Evolutionary conservation across 2,797 vertebrate genomes (phyloP).

Genomic region (Buphagus erythrorhynchus): DNA sequence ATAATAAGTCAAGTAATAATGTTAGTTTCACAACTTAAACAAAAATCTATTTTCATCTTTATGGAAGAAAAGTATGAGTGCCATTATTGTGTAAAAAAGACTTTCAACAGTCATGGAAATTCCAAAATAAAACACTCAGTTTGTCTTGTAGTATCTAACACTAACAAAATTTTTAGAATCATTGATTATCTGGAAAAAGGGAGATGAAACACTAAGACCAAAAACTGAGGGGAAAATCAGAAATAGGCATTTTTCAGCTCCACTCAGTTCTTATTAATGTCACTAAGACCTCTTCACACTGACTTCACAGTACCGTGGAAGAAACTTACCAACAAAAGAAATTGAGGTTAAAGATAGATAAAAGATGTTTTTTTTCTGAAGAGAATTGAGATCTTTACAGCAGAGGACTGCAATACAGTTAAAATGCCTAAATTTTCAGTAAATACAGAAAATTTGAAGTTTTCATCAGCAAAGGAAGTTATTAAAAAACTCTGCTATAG

Average conservation of each 20-base stretch:
- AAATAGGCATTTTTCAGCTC: not conserved
- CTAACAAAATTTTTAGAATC: not conserved
- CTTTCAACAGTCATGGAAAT: not conserved
- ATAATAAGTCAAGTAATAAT: not conserved
- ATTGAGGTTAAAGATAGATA: not conserved
- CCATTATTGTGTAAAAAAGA: not conserved
- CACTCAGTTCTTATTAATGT: not conserved
- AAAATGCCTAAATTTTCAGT: not conserved
- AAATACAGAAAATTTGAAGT: not conserved
- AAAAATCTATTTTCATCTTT: not conserved
- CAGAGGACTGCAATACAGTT: not conserved
- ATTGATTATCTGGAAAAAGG: not conserved
- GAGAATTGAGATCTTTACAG: not conserved
- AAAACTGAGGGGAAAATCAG: not conserved
- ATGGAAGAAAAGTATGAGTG: not conserved
- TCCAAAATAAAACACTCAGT: not conserved
- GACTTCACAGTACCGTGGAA: not conserved
- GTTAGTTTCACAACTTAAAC: not conserved
- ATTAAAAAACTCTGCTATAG: not conserved
- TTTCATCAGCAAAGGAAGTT: not conserved
- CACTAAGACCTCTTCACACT: not conserved
- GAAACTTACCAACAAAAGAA: not conserved
- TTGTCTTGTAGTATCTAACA: not conserved
- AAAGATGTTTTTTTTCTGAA: not conserved
- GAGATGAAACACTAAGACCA: not conserved